Conservation (phyloP, 2,888 invertebrate species). For the Tenthredo scrophulariae region DNA sequence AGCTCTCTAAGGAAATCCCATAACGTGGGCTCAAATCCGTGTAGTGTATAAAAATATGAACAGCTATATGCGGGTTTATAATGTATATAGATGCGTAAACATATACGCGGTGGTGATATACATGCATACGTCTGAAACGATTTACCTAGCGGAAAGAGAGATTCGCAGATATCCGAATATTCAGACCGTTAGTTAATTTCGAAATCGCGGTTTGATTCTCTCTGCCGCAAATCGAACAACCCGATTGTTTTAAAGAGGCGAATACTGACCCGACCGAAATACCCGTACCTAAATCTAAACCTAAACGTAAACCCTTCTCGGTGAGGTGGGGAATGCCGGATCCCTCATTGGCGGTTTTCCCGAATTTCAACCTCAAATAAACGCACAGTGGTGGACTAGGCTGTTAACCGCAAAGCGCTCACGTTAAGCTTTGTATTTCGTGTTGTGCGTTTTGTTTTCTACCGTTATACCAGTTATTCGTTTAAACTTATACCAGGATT, state of each 20-base stretch:
- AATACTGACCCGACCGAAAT: not conserved
- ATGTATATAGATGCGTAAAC: not conserved
- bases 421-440: constrained; percentile 44
- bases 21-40: not conserved
- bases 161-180: not conserved
- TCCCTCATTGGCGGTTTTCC: constrained; percentile 52
- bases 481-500: constrained; percentile 23
- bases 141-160: not conserved
- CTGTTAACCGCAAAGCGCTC: constrained; percentile 44
- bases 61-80: not conserved
- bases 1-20: constrained; percentile 31
- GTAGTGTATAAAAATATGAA: not conserved
- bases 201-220: not conserved
- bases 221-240: not conserved
- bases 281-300: not conserved
- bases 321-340: constrained; percentile 11
- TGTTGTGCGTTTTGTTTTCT: constrained; percentile 41
- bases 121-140: not conserved
- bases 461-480: constrained; percentile 24
- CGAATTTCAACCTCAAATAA: constrained; percentile 50
- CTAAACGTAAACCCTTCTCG: constrained; percentile 1
- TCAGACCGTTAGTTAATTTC: constrained; percentile 1
- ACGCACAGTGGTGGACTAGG: constrained; percentile 24
- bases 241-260: constrained; percentile 25
- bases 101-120: not conserved